Evolutionary conservation across 2,113 vertebrate genomes (phyloP).

Genomic region (Polypterus senegalus): DNA sequence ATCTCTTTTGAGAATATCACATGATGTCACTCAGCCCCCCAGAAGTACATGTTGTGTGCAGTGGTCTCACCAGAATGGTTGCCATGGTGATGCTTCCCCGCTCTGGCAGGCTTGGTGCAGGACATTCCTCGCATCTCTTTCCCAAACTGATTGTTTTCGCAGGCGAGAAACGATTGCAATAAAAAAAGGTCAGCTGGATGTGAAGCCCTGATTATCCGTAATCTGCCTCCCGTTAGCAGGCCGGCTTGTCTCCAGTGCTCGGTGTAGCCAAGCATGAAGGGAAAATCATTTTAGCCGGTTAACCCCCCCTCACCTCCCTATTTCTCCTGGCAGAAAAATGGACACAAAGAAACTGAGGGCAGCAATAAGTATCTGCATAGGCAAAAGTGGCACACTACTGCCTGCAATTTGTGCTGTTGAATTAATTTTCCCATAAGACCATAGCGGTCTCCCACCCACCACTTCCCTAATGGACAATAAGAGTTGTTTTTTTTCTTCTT

Average conservation of each 20-base stretch:
- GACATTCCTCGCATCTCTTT: constrained; percentile 34
- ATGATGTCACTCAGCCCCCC: too few relatives aligned
- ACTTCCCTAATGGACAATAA: constrained; percentile 43
- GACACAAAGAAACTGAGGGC: constrained; percentile 50
- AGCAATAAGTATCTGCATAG: constrained; percentile 63
- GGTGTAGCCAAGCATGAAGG: constrained; percentile 57
- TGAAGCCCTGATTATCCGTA: constrained; percentile 51
- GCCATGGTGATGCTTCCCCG: constrained; percentile 23
- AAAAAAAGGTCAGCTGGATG: constrained; percentile 56
- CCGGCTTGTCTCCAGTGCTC: constrained; percentile 61
- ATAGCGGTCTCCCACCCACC: constrained; percentile 37
- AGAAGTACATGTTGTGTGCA: too few relatives aligned
- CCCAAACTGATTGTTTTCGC: constrained; percentile 39
- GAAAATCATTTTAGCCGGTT: constrained; percentile 61
- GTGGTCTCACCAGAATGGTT: background rate
- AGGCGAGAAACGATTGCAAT: constrained; percentile 37
- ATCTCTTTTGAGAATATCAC: too few relatives aligned
- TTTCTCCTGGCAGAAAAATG: constrained; percentile 53
- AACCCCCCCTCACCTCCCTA: constrained; percentile 51
- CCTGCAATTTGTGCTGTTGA: constrained; percentile 44
- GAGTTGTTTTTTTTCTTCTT: constrained; percentile 5
- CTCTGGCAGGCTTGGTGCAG: constrained; percentile 25
- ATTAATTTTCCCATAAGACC: constrained; percentile 34
- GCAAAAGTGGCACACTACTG: constrained; percentile 49
- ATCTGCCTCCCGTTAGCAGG: constrained; percentile 47